phyloP scores from a whole-genome alignment of 2,888 invertebrate species.

The Nomada lathburiana region DNA sequence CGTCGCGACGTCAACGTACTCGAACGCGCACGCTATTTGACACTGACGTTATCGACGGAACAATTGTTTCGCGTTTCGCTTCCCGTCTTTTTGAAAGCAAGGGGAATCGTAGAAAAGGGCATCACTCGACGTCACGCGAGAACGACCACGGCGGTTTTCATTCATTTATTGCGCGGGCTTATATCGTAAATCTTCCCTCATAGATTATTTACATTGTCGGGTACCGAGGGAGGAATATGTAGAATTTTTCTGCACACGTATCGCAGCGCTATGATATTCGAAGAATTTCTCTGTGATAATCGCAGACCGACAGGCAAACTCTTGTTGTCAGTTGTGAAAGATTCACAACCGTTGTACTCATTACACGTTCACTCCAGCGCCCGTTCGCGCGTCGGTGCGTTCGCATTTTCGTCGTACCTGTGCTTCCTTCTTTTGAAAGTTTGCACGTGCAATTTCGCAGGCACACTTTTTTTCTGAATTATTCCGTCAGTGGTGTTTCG shows the following conservation, averaged over 20 bases:
- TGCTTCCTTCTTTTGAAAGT: constrained; percentile 31
- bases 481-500: constrained; percentile 11
- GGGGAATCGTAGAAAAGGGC: constrained; percentile 1
- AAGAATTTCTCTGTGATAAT: not conserved
- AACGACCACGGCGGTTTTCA: not conserved
- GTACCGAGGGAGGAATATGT: not conserved
- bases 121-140: constrained; percentile 2
- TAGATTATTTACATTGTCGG: too few relatives aligned
- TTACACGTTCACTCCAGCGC: constrained; percentile 42
- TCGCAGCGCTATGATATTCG: constrained; percentile 17
- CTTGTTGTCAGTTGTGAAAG: constrained; percentile 43
- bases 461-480: constrained; percentile 21
- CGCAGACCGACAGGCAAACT: constrained; percentile 32
- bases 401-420: constrained; percentile 30
- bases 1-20: constrained; percentile 47
- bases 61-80: constrained; percentile 39
- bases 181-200: not conserved
- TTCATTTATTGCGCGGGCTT: constrained; percentile 13
- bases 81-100: constrained; percentile 11
- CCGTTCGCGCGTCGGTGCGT: constrained; percentile 53
- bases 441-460: not conserved
- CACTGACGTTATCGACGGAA: constrained; percentile 53
- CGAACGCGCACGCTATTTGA: constrained; percentile 41
- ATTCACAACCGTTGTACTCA: constrained; percentile 62
- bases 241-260: not conserved